phyloP scores from a whole-genome alignment of 2,113 vertebrate genomes.

The Scopus umbretta region DNA sequence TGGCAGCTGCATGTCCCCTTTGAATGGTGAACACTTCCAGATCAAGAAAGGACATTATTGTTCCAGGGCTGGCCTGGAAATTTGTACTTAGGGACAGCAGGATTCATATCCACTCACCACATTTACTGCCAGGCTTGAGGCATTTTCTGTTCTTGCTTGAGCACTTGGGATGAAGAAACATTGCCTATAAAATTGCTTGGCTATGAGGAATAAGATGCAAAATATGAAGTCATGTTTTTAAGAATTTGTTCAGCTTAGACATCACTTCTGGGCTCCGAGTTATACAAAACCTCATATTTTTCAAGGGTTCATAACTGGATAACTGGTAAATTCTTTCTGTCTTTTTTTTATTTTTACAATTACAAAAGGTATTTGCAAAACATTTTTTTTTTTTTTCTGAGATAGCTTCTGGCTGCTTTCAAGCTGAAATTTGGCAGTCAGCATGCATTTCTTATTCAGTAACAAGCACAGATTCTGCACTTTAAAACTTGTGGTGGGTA shows the following conservation, averaged over 20 bases:
- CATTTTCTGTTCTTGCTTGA: background rate
- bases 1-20: background rate
- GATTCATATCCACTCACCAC: background rate
- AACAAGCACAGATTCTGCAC: conserved; percentile 30
- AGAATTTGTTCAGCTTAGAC: background rate
- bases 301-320: background rate
- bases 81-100: background rate
- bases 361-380: conserved; percentile 48
- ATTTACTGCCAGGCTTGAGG: background rate
- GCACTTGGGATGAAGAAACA: background rate
- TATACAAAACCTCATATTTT: background rate
- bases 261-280: background rate
- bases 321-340: background rate
- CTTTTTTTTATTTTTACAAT: background rate
- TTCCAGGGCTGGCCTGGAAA: background rate
- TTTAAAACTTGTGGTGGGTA: conserved; percentile 21
- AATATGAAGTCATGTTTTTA: background rate
- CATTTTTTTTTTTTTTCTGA: background rate
- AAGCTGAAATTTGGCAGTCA: conserved; percentile 29
- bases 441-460: conserved; percentile 16
- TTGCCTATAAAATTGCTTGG: background rate
- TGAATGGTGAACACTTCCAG: background rate
- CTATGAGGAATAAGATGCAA: background rate
- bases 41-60: background rate
- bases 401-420: conserved; percentile 41